Evolutionary conservation across 2,888 invertebrate genomes (phyloP), one percentile per base, ranked within the genome.

Genomic region (Epirrita christyi): DNA sequence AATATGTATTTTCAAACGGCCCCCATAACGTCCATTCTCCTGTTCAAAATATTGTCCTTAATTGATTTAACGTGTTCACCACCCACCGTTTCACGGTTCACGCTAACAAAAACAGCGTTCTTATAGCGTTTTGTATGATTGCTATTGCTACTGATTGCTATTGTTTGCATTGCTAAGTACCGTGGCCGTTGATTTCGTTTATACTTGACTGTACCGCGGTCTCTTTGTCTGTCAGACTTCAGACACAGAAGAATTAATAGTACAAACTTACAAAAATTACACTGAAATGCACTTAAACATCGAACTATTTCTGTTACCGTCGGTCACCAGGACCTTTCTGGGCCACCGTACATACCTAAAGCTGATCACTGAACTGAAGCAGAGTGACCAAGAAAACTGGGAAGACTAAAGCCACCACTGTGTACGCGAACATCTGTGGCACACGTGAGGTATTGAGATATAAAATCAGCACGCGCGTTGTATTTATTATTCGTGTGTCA

Each of bases 161-260:
- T 81, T 89, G 81, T 89, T 89, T 88, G 81, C 79, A 76, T 82
- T 83, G 80, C 76, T 85, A 82, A 89, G 89, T 87, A 84, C 80
- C 83, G 78, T 75, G 74, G 75, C 76, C 68, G 72, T 69, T 75
- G 73, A 78, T 78, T 74, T 67, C 69, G 76, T 75, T 71, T 66
- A 79, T 81, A 80, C 83, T 81, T 84, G 82, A 81, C 76, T 76
- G 71, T 71, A 72, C 71, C 67, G 85, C 84, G 85, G 88, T 76
- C 80, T 71, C 85, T 86, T 86, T 85, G 81, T 79, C 82, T 79
- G 76, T 85, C 78, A 80, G 75, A 29, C 13, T 15, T 14, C 11
- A 44, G 40, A 9, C 34, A 42, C 15, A 21, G 56, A 50, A 11
- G 9, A 28, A 15, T 11, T 9, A 27, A 10, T 41, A 55, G 48